phyloP scores from a whole-genome alignment of 2,113 vertebrate genomes.

The Trinectes maculatus region DNA sequence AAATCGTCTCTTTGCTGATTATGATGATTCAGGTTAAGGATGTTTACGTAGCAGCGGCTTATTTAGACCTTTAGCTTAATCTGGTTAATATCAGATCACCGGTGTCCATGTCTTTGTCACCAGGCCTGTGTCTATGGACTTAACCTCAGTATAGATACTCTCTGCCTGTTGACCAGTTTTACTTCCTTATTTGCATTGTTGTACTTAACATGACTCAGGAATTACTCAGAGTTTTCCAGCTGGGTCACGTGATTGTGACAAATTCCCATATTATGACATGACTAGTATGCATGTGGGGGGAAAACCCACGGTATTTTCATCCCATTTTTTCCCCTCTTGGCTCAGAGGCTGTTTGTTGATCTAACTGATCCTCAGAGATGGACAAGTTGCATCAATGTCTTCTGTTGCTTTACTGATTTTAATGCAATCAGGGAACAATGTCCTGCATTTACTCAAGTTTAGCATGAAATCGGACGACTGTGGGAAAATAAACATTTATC shows the following conservation, averaged over 20 bases:
- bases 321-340: slow-evolving; percentile 24
- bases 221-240: too few relatives aligned
- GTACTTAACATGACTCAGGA: too few relatives aligned
- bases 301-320: slow-evolving; percentile 10
- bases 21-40: too few relatives aligned
- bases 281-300: background rate
- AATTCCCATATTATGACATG: slow-evolving; percentile 22
- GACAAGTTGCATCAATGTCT: slow-evolving; percentile 2
- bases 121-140: too few relatives aligned
- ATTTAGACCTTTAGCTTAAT: too few relatives aligned
- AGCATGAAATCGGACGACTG: background rate
- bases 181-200: too few relatives aligned
- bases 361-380: slow-evolving; percentile 29
- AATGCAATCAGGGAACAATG: slow-evolving; percentile 5
- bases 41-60: too few relatives aligned
- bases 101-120: too few relatives aligned
- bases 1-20: too few relatives aligned
- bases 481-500: slow-evolving; percentile 17
- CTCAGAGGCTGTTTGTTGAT: background rate
- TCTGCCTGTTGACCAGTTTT: too few relatives aligned
- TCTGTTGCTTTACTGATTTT: slow-evolving; percentile 12
- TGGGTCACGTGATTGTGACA: background rate
- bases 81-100: too few relatives aligned
- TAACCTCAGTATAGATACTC: too few relatives aligned
- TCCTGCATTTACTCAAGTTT: background rate